Evolutionary conservation across 2,888 invertebrate species (phyloP).

Genomic region (Gnatocerus cornutus): DNA sequence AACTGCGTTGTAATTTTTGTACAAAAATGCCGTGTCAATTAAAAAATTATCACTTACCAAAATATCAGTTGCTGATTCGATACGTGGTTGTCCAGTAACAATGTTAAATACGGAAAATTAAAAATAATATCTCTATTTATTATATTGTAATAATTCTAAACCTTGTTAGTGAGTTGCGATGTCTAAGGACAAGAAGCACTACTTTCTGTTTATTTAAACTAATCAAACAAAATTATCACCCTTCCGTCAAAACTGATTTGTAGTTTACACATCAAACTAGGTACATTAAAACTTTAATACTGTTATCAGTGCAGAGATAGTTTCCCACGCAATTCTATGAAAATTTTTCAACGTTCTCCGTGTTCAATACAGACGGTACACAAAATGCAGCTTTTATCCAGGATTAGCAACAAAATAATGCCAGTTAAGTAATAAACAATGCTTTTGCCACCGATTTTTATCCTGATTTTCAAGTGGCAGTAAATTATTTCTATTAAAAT

Average conservation of each 20-base stretch:
- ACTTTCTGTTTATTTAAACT: neutral
- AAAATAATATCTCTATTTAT: too few species aligned
- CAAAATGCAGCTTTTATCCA: neutral
- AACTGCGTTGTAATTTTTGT: too few species aligned
- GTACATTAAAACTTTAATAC: conserved; percentile 19
- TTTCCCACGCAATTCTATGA: neutral
- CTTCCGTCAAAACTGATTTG: conserved; percentile 4
- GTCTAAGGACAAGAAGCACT: neutral
- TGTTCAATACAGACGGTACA: neutral
- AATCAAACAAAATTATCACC: conserved; percentile 28
- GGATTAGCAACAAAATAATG: conserved; percentile 13
- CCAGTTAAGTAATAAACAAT: conserved; percentile 28
- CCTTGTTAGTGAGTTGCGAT: too few species aligned
- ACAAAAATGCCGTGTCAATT: too few species aligned
- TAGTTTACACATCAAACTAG: conserved; percentile 29
- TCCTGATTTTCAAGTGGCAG: conserved; percentile 52
- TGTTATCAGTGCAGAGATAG: conserved; percentile 20
- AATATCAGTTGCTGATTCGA: too few species aligned
- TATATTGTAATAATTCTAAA: too few species aligned
- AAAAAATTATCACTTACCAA: too few species aligned
- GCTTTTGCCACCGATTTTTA: conserved; percentile 33
- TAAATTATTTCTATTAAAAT: conserved; percentile 68
- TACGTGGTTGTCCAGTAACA: too few species aligned
- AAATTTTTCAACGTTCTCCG: neutral
- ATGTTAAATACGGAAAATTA: too few species aligned